Conservation (phyloP, 2,888 invertebrate genomes). For the Synanthedon tipuliformis region DNA sequence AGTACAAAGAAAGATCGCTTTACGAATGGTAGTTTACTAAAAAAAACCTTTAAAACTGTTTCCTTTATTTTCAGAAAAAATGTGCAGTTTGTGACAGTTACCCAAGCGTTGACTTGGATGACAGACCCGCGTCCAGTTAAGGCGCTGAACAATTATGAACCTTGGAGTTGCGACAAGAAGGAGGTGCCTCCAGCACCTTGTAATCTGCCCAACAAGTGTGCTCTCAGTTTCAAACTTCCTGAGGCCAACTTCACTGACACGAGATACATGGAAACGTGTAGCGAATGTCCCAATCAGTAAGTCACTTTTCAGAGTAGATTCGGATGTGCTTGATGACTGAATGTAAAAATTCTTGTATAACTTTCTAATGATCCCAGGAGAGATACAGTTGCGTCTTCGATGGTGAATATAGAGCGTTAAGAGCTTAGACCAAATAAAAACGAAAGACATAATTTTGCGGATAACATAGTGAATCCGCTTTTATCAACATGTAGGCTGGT, state of each 20-base stretch:
- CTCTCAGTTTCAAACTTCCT: slow-evolving; percentile 81
- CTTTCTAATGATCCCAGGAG: too few species aligned
- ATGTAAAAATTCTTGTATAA: too few species aligned
- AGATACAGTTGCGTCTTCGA: too few species aligned
- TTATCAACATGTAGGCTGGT: too few species aligned
- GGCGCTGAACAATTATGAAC: slow-evolving; percentile 77
- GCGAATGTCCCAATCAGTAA: slow-evolving; percentile 83
- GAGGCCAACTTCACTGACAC: slow-evolving; percentile 83
- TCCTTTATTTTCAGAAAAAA: slow-evolving; percentile 73
- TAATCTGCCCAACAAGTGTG: slow-evolving; percentile 85
- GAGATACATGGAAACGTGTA: slow-evolving; percentile 89
- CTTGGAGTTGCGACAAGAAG: slow-evolving; percentile 84
- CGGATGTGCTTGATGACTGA: too few species aligned
- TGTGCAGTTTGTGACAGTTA: slow-evolving; percentile 87
- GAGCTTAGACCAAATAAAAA: too few species aligned
- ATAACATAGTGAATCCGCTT: too few species aligned
- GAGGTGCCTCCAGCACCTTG: slow-evolving; percentile 81
- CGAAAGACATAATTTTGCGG: too few species aligned
- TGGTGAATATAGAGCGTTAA: too few species aligned
- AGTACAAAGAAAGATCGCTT: too few species aligned
- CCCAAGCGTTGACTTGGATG: slow-evolving; percentile 91
- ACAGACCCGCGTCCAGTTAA: slow-evolving; percentile 84
- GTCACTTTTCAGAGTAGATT: slow-evolving; percentile 11
- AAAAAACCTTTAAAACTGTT: not conserved
- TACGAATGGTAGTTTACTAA: too few species aligned